Evolutionary conservation across 2,797 vertebrate genomes (phyloP).

Genomic region (Pristis pectinata): DNA sequence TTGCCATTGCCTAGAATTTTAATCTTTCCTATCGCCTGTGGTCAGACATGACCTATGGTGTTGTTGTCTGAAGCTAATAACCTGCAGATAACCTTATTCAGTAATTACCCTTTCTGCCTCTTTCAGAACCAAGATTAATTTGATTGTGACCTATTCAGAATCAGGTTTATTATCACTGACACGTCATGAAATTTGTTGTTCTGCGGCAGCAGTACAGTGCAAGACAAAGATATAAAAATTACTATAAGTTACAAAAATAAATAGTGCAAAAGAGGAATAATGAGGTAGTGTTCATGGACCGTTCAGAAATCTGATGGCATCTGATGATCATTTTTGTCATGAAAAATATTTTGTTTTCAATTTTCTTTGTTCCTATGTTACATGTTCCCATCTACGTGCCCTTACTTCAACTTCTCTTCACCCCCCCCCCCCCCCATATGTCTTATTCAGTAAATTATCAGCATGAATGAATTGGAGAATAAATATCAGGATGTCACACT

Average conservation of each 20-base stretch:
- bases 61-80: background rate
- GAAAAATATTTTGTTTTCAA: background rate
- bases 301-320: too few relatives aligned
- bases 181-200: too few relatives aligned
- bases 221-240: too few relatives aligned
- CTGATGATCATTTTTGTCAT: background rate
- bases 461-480: conserved; percentile 2
- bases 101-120: background rate
- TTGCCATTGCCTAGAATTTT: too few relatives aligned
- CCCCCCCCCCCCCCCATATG: too few relatives aligned
- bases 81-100: background rate
- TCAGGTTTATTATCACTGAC: too few relatives aligned
- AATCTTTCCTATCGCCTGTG: too few relatives aligned
- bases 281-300: too few relatives aligned
- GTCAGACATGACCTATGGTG: background rate
- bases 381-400: background rate
- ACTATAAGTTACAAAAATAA: too few relatives aligned
- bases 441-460: background rate
- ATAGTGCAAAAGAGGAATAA: too few relatives aligned
- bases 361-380: background rate
- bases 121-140: background rate
- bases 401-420: background rate
- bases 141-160: background rate
- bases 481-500: background rate
- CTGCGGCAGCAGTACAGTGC: too few relatives aligned